phyloP scores from a whole-genome alignment of 2,797 vertebrate species.

The Halcyon chelicuti region DNA sequence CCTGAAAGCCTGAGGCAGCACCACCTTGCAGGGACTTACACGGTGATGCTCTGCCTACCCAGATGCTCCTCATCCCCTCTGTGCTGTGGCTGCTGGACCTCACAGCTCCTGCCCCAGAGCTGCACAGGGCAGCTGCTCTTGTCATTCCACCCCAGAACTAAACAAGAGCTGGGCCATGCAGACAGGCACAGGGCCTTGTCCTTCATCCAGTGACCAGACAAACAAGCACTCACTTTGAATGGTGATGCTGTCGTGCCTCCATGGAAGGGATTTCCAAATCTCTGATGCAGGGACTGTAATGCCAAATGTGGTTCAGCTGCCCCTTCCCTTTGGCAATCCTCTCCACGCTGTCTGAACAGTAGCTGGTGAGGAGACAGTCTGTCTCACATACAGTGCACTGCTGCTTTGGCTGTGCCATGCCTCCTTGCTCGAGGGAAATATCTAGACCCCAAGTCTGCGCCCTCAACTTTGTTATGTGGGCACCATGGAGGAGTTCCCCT shows the following conservation, averaged over 20 bases:
- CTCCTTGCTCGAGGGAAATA: neutral
- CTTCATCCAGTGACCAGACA: fast-evolving
- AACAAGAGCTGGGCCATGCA: fast-evolving
- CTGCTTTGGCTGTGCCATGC: neutral
- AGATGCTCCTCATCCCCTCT: fast-evolving
- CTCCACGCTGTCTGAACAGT: neutral
- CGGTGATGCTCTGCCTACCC: fast-evolving
- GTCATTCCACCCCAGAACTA: fast-evolving
- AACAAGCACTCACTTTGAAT: neutral
- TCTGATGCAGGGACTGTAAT: neutral
- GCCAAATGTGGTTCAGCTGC: too few species aligned
- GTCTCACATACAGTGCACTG: fast-evolving
- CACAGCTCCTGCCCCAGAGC: neutral
- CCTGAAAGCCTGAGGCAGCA: neutral
- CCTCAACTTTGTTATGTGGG: neutral
- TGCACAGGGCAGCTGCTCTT: neutral
- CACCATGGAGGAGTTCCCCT: fast-evolving
- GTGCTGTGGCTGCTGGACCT: neutral
- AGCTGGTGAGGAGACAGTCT: fast-evolving
- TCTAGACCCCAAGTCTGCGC: neutral
- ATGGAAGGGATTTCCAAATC: neutral
- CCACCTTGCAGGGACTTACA: fast-evolving
- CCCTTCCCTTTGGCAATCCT: neutral
- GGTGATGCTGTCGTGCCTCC: neutral
- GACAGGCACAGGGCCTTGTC: fast-evolving